These are phyloP conservation scores for Chrysochloris asiatica DNA, from an alignment of 2,113 vertebrate species.

Conservation along the genomic window DNA sequence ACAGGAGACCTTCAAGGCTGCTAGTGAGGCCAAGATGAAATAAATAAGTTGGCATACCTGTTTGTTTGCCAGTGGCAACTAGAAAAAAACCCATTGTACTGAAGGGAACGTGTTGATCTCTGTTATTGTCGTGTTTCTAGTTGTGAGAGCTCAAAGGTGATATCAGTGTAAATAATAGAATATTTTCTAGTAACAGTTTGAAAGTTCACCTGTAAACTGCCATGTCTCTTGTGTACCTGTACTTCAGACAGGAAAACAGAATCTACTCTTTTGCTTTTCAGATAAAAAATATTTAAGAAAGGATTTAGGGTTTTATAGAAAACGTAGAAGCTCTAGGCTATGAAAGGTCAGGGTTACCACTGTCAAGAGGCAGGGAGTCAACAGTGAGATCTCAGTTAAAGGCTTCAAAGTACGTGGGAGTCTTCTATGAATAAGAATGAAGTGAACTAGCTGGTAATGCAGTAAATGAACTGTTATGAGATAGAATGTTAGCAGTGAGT, in stretches of 20 bases:
- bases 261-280: neutral
- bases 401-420: neutral
- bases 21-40: neutral
- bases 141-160: neutral
- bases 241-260: neutral
- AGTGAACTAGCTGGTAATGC: neutral
- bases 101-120: neutral
- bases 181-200: neutral
- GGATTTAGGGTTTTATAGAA: neutral
- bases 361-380: neutral
- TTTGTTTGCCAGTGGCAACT: neutral
- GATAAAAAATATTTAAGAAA: neutral
- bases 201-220: neutral
- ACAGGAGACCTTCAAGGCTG: neutral
- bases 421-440: neutral
- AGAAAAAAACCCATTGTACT: neutral
- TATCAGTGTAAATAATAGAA: conserved; percentile 12
- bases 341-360: neutral
- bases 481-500: neutral
- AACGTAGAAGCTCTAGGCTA: neutral
- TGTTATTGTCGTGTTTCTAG: neutral
- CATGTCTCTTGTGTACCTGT: neutral
- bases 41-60: neutral
- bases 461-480: neutral
- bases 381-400: neutral